Conservation (phyloP, 2,113 vertebrate species). For the Cynoglossus semilaevis region DNA sequence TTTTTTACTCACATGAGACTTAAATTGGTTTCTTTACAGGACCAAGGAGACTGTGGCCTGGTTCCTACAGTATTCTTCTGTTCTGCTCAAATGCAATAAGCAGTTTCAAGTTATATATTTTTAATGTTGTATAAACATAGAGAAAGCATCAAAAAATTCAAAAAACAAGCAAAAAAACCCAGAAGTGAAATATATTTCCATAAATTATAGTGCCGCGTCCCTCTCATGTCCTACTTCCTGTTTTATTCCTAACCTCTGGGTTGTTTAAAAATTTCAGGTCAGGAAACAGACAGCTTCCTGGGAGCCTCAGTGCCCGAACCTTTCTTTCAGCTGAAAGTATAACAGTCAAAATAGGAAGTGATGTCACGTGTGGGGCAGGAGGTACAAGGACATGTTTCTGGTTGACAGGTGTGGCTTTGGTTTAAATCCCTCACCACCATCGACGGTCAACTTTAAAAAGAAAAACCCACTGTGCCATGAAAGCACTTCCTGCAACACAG, state of each 20-base stretch:
- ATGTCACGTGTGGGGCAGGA: constrained; percentile 16
- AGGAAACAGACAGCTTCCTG: constrained; percentile 51
- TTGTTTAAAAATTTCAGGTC: constrained; percentile 14
- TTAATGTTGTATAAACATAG: too few relatives aligned
- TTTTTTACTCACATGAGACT: too few relatives aligned
- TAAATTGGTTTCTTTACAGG: too few relatives aligned
- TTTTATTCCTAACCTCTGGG: constrained; percentile 3
- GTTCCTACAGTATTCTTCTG: too few relatives aligned
- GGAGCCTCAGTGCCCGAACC: constrained; percentile 26
- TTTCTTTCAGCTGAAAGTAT: constrained; percentile 1
- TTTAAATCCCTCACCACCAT: constrained; percentile 40
- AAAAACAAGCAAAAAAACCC: too few relatives aligned
- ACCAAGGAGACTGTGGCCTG: too few relatives aligned
- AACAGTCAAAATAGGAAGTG: constrained; percentile 25
- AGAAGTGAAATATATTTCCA: too few relatives aligned
- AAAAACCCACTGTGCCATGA: not conserved
- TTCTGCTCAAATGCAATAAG: too few relatives aligned
- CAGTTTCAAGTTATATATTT: too few relatives aligned
- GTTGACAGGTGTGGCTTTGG: constrained; percentile 22
- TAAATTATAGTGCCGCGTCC: constrained; percentile 2
- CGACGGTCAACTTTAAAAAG: not conserved
- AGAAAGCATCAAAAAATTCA: too few relatives aligned
- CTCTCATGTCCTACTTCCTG: constrained; percentile 4
- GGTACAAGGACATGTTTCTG: constrained; percentile 9
- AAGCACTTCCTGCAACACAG: constrained; percentile 24